Evolutionary conservation across 2,113 vertebrate species (phyloP).

Genomic region (Tachuris rubrigastra): DNA sequence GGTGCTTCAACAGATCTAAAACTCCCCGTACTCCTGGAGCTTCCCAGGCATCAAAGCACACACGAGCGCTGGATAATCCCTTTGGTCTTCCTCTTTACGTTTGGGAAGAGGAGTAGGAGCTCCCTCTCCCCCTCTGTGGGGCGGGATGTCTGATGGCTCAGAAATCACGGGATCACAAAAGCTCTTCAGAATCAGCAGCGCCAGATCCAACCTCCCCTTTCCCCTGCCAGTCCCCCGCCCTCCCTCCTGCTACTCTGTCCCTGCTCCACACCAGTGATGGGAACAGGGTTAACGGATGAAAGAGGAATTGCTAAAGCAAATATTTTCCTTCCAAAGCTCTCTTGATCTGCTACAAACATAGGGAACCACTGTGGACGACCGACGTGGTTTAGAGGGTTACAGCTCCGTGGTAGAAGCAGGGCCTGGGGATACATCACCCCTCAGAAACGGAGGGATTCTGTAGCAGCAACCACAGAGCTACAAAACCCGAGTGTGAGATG

Average conservation of each 20-base stretch:
- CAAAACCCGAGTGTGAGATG: neutral
- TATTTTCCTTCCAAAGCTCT: slow-evolving; percentile 26
- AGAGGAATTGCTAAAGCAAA: slow-evolving; percentile 3
- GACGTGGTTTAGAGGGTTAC: neutral
- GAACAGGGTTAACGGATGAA: neutral
- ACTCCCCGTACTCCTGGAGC: neutral
- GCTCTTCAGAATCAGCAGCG: rapidly evolving
- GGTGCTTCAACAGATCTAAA: neutral
- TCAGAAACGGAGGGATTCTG: neutral
- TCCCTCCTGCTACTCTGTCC: neutral
- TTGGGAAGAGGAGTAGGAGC: neutral
- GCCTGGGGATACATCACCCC: neutral
- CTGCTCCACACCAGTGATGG: rapidly evolving
- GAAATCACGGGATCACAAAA: neutral
- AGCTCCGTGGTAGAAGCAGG: neutral
- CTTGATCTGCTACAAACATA: neutral
- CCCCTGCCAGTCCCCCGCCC: neutral
- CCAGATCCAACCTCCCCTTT: no score
- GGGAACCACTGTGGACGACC: rapidly evolving
- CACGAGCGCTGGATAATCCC: neutral
- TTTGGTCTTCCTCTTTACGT: neutral
- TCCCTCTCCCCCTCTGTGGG: rapidly evolving
- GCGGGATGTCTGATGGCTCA: neutral
- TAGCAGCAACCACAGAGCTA: neutral
- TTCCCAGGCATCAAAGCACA: slow-evolving; percentile 3